Percentiles rank a stretch among this genome's conserved stretches.
phyloP scores from a whole-genome alignment of 1,140 invertebrate species.

The Drosophila mojavensis region DNA sequence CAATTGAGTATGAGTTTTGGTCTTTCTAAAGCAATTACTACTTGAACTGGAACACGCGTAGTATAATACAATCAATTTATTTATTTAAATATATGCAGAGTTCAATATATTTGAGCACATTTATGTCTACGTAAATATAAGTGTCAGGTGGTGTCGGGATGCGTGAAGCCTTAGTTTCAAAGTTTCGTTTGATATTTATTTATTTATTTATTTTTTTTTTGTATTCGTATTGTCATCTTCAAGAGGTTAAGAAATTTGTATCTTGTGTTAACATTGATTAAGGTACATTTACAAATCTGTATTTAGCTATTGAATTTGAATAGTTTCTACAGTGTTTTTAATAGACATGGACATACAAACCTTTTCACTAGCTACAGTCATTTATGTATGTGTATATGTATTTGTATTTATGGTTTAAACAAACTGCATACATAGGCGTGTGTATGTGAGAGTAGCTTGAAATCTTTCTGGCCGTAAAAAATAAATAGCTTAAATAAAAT shows the following conservation, averaged over 20 bases:
- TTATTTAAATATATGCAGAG: slow-evolving; percentile 14
- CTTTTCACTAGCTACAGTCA: slow-evolving; percentile 51
- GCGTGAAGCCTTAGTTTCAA: slow-evolving; percentile 37
- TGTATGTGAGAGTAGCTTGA: no score
- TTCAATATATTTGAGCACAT: slow-evolving; percentile 12
- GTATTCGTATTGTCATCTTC: slow-evolving; percentile 70
- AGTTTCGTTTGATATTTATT: slow-evolving; percentile 2
- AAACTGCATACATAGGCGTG: no score
- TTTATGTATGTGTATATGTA: background rate
- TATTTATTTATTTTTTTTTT: background rate
- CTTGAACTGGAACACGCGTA: slow-evolving; percentile 23
- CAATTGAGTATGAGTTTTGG: background rate
- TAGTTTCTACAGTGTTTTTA: slow-evolving; percentile 44
- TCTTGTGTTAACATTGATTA: slow-evolving; percentile 46
- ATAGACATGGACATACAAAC: slow-evolving; percentile 39
- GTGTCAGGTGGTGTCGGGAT: slow-evolving; percentile 57
- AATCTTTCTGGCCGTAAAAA: no score
- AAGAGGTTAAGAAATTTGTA: slow-evolving; percentile 64
- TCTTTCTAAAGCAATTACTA: slow-evolving; percentile 28
- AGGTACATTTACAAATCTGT: slow-evolving; percentile 29
- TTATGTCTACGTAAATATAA: slow-evolving; percentile 26
- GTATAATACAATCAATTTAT: slow-evolving; percentile 37
- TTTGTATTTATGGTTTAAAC: background rate
- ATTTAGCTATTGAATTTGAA: slow-evolving; percentile 35
- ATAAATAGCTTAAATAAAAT: no score